phyloP scores from a whole-genome alignment of 2,797 vertebrate genomes.

The Cheirogaleus major region DNA sequence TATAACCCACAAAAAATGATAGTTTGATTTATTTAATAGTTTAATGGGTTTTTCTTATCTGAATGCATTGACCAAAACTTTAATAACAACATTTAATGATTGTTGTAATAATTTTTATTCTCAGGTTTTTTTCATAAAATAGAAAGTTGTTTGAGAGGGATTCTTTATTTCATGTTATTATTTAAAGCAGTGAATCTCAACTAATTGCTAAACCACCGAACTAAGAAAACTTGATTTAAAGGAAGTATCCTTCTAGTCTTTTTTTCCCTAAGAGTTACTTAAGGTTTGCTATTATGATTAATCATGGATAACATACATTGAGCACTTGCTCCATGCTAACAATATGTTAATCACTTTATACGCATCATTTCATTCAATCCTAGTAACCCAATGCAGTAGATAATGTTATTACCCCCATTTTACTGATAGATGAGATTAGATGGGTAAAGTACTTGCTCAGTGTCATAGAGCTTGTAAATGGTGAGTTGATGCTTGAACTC shows the following conservation, averaged over 20 bases:
- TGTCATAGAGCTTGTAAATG: background rate
- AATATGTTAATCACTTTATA: background rate
- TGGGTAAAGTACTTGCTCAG: background rate
- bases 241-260: background rate
- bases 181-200: conserved; percentile 13
- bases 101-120: background rate
- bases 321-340: background rate
- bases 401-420: background rate
- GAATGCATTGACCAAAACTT: background rate
- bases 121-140: background rate
- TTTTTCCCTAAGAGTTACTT: background rate
- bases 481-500: background rate
- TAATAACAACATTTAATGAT: background rate
- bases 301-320: background rate
- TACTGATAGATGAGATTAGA: background rate
- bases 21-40: background rate
- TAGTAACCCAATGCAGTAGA: background rate
- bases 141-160: background rate
- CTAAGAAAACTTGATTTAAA: background rate
- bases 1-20: background rate
- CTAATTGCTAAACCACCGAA: background rate
- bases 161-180: background rate
- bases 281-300: background rate
- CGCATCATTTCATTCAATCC: too few species aligned
- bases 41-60: background rate